Evolutionary conservation across 1,140 invertebrate species (phyloP).

Genomic region (Listronotus oregonensis): DNA sequence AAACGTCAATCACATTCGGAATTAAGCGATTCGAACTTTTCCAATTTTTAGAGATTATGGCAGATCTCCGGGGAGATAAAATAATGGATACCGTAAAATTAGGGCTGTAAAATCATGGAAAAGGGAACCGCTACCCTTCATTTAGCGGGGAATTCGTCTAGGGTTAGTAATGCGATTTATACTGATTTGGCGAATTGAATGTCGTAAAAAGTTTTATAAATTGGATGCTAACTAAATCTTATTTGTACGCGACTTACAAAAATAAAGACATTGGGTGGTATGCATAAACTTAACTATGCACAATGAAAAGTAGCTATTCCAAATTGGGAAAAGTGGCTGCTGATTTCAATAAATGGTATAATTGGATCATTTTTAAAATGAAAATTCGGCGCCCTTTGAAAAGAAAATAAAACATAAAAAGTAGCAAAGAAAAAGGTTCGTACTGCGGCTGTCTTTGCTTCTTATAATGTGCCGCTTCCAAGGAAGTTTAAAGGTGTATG

Average conservation of each 20-base stretch:
- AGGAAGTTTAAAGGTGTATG: no score
- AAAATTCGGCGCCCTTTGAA: no score
- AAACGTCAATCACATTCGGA: slow-evolving; percentile 14
- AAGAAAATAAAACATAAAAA: no score
- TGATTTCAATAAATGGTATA: no score
- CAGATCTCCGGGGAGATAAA: slow-evolving; percentile 20
- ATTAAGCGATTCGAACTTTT: slow-evolving; percentile 22
- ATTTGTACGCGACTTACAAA: slow-evolving; percentile 10
- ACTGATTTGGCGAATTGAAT: slow-evolving; percentile 23
- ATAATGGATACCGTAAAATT: slow-evolving; percentile 30
- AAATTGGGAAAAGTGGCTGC: no score
- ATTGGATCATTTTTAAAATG: no score
- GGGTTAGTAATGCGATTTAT: slow-evolving; percentile 23
- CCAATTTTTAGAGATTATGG: slow-evolving; percentile 32
- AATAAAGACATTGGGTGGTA: no score
- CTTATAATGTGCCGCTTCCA: no score
- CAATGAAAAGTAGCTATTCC: no score
- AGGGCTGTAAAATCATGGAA: slow-evolving; percentile 24
- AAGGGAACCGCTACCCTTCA: slow-evolving; percentile 10
- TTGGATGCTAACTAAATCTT: slow-evolving; percentile 28
- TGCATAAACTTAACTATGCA: no score
- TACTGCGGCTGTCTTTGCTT: no score
- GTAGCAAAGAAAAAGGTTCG: no score
- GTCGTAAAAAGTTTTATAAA: slow-evolving; percentile 27
- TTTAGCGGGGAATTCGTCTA: slow-evolving; percentile 3